Evolutionary conservation across 2,888 invertebrate genomes (phyloP), one percentile per base, ranked within the genome.

Genomic region (Xestia ashworthii): DNA sequence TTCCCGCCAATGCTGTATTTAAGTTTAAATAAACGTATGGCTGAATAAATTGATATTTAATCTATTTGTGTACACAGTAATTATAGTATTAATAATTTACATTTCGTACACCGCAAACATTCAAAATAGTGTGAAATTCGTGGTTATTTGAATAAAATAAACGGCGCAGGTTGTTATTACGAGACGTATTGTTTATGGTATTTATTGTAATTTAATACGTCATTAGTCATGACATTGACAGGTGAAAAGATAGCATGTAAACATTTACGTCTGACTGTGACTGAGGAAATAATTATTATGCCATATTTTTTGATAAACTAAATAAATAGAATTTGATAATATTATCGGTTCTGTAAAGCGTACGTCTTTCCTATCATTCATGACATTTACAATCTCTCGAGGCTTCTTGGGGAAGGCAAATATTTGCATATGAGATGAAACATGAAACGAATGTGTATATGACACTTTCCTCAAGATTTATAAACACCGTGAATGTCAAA

Each of bases 1-100:
- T 86, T 89, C 85, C 89, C 85, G 92, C 92, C 91, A 90, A 89
- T 85, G 69, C 62, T 50, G 64, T 71, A 64, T 25, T 53, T 16
- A 50, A 46, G 41, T 62, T 73, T 25, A 25, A 73, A 74, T 25
- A 9, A 22, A 70, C 38, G 44, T 70, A 74, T 60, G 5, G 41
- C 41, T 32, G 3, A 72, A 74, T 65, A 41, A 38, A 81, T 78
- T 70, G n/a, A 25, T 64, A 67, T 32, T 14, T 44, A 41, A 48
- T 76, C n/a, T 46, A 66, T 66, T 46, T 69, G 12, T 48, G 19
- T 46, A 70, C 19, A 65, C 19, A 58, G 64, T 69, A 73, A 73
- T 67, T 41, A 77, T 1, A 25, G 19, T n/a, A 64, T 32, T 53
- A 70, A 16, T 73, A 1, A 68, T 78, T 86, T 88, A 86, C 83